Evolutionary conservation across 2,113 vertebrate genomes (phyloP).

Genomic region (Pelmatolapia mariae): DNA sequence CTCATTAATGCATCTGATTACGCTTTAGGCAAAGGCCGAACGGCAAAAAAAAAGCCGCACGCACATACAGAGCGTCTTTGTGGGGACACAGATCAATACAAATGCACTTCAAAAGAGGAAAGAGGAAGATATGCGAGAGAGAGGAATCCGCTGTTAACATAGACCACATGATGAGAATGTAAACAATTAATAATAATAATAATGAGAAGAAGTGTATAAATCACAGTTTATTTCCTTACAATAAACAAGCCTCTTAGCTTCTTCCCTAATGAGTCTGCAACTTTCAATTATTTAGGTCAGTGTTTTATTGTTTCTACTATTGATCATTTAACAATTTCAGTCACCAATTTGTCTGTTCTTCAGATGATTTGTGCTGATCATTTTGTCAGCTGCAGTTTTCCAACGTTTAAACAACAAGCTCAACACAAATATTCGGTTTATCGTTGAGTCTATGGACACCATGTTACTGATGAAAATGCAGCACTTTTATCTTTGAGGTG

Average conservation of each 20-base stretch:
- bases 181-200: neutral
- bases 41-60: neutral
- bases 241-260: neutral
- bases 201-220: neutral
- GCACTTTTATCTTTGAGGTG: neutral
- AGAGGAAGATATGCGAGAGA: constrained; percentile 25
- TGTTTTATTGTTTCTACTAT: neutral
- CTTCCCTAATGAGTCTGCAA: neutral
- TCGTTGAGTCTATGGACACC: neutral
- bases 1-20: constrained; percentile 68
- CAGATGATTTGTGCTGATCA: neutral
- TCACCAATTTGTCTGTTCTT: neutral
- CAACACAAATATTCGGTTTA: neutral
- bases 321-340: neutral
- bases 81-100: constrained; percentile 47
- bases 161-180: constrained; percentile 13
- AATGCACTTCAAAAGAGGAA: constrained; percentile 42
- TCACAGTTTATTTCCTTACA: neutral
- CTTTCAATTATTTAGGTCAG: neutral
- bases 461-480: neutral
- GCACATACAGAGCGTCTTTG: constrained; percentile 17
- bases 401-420: neutral
- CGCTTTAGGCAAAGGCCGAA: constrained; percentile 40
- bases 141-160: constrained; percentile 8
- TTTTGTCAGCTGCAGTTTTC: neutral